Evolutionary conservation across 2,797 vertebrate genomes (phyloP), one percentile per base, ranked within the genome.

Genomic region (Potorous gilbertii): DNA sequence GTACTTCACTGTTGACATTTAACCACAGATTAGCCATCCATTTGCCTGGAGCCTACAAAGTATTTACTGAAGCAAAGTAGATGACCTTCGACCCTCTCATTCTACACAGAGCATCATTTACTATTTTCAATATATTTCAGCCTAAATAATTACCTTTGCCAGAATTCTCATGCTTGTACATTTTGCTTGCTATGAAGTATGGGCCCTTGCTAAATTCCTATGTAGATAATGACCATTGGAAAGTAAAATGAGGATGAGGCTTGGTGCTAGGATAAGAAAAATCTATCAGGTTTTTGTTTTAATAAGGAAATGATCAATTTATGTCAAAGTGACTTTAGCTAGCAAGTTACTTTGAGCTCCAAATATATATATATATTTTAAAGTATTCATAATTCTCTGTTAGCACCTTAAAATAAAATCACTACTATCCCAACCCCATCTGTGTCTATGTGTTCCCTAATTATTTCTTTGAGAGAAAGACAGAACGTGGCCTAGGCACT

Each of bases 401-500:
- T 90, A 54, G 50, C 12, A 16, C 31, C 89, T 52, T 90, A 54
- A 90, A 92, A 52, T 91, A 28, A 46, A 62, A 62, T 93, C 56
- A 66, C 27, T 9, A 21, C 90, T 52, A 56, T 57, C 24, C 21
- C 28, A 4, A 74, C 57, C n/a, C 40, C 40, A 46, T 81, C 6
- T 6, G 31, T 57, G 57, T 90, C 90, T 91, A 34, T 21, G 3
- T 9, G 52, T 29, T 12, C 93, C 27, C 10, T 93, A 62, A 89
- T 81, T 55, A n/a, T 34, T 93, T 94, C 92, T 91, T 74, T 92
- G 93, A 96, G 0, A 28, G 54, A 93, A 50, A 93, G 93, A 59
- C 94, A 95, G 93, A 93, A 94, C 57, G 91, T 94, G 55, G 92
- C 81, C 92, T 57, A 97, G 92, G 21, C 54, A 10, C 91, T 97